These are phyloP conservation scores for Heliconius sara DNA, from an alignment of 2,888 invertebrate species.

Conservation along the genomic window DNA sequence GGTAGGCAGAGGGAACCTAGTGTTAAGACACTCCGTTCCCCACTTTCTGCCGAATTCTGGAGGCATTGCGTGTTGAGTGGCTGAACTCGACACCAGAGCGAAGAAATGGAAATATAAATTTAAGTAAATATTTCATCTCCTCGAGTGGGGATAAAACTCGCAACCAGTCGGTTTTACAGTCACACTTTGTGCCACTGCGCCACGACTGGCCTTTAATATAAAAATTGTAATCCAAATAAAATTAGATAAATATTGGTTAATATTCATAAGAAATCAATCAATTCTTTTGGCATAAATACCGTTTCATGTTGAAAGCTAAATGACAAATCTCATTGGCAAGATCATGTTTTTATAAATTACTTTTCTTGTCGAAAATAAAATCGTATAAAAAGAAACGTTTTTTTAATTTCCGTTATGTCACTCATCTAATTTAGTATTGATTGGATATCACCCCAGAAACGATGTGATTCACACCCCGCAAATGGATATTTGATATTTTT, in stretches of 20 bases:
- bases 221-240: neutral
- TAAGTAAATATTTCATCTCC: too few relatives aligned
- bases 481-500: slow-evolving; percentile 18
- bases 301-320: slow-evolving; percentile 17
- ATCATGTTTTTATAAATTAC: slow-evolving; percentile 28
- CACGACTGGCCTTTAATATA: too few relatives aligned
- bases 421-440: slow-evolving; percentile 78
- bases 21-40: too few relatives aligned
- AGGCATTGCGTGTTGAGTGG: too few relatives aligned
- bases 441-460: slow-evolving; percentile 76
- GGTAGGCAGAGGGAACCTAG: too few relatives aligned
- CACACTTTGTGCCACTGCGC: too few relatives aligned
- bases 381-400: slow-evolving; percentile 61
- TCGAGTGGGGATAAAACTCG: too few relatives aligned
- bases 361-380: slow-evolving; percentile 40
- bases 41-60: too few relatives aligned
- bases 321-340: slow-evolving; percentile 26
- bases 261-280: neutral
- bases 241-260: neutral
- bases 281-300: neutral
- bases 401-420: slow-evolving; percentile 84
- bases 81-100: too few relatives aligned
- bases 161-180: too few relatives aligned
- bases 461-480: slow-evolving; percentile 49
- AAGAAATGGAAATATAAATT: too few relatives aligned